These are phyloP conservation scores for Palaemon carinicauda DNA, from an alignment of 1,140 invertebrate genomes.

Conservation along the genomic window DNA sequence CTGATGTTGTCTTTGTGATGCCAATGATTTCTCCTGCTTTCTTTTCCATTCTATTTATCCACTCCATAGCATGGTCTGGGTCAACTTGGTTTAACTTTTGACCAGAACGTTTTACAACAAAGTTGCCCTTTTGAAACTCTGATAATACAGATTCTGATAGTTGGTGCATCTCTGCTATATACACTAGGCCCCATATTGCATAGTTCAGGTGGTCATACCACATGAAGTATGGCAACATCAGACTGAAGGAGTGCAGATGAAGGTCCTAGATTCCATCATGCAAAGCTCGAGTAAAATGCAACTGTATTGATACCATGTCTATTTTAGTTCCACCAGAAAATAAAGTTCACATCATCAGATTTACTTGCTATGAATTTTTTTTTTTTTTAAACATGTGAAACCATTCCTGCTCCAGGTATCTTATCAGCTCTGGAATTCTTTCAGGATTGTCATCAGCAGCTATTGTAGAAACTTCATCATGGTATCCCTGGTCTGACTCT, in stretches of 20 bases:
- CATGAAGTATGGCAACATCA: neutral
- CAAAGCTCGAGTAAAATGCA: neutral
- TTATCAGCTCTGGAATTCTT: neutral
- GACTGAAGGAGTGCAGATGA: neutral
- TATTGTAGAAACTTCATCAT: neutral
- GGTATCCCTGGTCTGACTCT: neutral
- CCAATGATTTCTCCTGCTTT: neutral
- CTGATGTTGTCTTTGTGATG: neutral
- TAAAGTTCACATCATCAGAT: no score
- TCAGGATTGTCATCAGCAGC: neutral
- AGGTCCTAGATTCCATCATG: neutral
- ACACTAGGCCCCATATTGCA: no score
- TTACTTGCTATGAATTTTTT: no score
- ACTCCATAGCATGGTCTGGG: constrained; percentile 21
- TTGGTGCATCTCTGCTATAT: no score
- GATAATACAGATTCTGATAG: no score
- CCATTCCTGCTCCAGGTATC: neutral
- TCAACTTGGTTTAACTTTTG: constrained; percentile 9
- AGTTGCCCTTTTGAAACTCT: no score
- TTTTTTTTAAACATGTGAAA: neutral
- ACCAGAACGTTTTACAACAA: no score
- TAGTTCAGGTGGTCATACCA: neutral
- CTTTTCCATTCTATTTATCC: neutral
- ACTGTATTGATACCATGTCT: no score
- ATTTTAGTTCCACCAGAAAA: no score